Conservation (phyloP, 2,113 vertebrate species). For the Urocynchramus pylzowi region DNA sequence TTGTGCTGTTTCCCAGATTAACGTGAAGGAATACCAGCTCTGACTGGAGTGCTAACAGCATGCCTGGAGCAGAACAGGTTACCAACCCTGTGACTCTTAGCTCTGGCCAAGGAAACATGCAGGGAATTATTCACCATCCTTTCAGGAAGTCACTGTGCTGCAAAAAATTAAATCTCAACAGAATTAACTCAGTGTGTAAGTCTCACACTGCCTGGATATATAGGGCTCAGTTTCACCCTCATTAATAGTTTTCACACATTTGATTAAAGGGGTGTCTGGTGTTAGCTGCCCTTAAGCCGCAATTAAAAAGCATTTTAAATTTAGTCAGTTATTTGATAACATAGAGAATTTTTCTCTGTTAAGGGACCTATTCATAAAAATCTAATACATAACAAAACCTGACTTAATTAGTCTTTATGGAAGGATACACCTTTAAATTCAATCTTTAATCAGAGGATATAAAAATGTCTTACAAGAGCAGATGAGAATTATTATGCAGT, state of each 20-base stretch:
- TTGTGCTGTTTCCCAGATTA: not conserved
- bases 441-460: not conserved
- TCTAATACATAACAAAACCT: not conserved
- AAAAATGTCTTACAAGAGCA: not conserved
- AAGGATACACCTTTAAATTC: not conserved
- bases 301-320: not conserved
- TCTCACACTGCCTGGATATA: not conserved
- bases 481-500: not conserved
- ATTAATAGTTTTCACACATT: not conserved
- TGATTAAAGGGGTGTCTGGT: not conserved
- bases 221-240: not conserved
- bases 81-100: not conserved
- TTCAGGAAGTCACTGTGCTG: not conserved
- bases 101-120: not conserved
- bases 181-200: not conserved
- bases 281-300: not conserved
- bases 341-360: not conserved
- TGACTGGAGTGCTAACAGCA: not conserved
- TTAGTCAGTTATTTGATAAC: not conserved
- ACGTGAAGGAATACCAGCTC: not conserved
- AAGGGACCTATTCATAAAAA: not conserved
- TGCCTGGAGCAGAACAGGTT: not conserved
- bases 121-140: not conserved
- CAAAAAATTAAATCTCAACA: not conserved
- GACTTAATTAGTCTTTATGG: not conserved